A percentile compares a stretch with the other conserved stretches of the same genome.
These are phyloP conservation scores for Hippocampus mohnikei DNA, from an alignment of 2,113 vertebrate genomes.

Conservation along the genomic window DNA sequence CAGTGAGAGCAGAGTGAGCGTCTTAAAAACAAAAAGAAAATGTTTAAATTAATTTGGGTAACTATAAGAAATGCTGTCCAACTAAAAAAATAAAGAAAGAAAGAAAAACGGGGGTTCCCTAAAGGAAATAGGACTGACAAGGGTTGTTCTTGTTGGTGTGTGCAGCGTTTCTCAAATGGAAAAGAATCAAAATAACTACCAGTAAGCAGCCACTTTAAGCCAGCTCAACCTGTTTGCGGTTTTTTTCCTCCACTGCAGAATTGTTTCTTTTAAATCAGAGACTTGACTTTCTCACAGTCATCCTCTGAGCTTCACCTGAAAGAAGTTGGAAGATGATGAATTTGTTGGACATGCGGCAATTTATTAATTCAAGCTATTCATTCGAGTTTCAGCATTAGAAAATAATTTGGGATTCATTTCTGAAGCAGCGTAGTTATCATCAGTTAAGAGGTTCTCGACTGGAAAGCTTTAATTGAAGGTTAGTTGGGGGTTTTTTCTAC, in stretches of 20 bases:
- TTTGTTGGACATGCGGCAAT: neutral
- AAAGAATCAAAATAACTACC: neutral
- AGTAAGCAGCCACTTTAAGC: neutral
- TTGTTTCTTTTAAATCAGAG: constrained; percentile 28
- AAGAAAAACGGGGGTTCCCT: neutral
- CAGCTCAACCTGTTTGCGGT: constrained; percentile 51
- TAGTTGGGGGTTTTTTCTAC: neutral
- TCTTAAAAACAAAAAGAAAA: neutral
- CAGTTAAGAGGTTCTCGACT: constrained; percentile 12
- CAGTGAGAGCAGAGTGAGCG: neutral
- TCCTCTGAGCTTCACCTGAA: neutral
- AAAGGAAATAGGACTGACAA: neutral
- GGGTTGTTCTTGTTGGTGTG: neutral
- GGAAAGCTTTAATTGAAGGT: constrained; percentile 13
- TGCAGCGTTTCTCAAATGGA: neutral
- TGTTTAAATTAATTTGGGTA: too few species aligned
- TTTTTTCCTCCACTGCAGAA: constrained; percentile 9
- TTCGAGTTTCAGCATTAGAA: neutral
- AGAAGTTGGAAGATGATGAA: neutral
- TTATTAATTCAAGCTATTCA: neutral
- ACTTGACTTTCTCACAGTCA: constrained; percentile 26
- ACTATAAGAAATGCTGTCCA: neutral
- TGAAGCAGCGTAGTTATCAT: neutral
- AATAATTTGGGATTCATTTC: neutral
- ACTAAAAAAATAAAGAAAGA: neutral